These are phyloP conservation scores for Dolichallabes microphthalmus DNA, from an alignment of 2,113 vertebrate species.

Conservation along the genomic window DNA sequence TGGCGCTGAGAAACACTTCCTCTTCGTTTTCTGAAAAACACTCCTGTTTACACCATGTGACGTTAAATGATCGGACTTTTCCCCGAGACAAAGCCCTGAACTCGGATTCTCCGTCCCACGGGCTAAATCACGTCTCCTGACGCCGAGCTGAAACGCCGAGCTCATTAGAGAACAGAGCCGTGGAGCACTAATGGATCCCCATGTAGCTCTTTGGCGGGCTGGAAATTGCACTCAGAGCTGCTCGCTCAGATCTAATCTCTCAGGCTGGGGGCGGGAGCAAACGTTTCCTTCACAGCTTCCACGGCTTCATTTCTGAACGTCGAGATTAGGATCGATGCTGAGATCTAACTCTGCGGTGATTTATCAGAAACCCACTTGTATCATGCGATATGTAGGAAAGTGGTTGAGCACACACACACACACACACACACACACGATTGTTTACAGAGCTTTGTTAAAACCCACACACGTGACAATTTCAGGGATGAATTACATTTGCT, in stretches of 20 bases:
- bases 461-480: not conserved
- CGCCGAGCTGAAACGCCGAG: not conserved
- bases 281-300: conserved; percentile 17
- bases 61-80: not conserved
- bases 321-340: not conserved
- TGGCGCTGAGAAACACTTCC: not conserved
- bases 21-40: not conserved
- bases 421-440: not conserved
- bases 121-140: not conserved
- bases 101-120: not conserved
- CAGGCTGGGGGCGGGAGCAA: conserved; percentile 31
- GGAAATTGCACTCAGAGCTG: conserved; percentile 50
- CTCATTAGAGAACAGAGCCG: conserved; percentile 18
- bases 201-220: conserved; percentile 48
- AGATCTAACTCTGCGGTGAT: not conserved
- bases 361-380: not conserved
- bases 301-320: conserved; percentile 28
- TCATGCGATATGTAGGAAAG: not conserved
- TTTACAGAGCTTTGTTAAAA: not conserved
- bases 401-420: not conserved
- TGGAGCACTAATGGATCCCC: conserved; percentile 55
- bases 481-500: not conserved
- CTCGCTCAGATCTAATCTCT: conserved; percentile 49
- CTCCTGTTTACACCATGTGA: not conserved
- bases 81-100: not conserved